These are phyloP conservation scores for Zaprionus lineosus DNA, from an alignment of 2,888 invertebrate species.

Conservation along the genomic window DNA sequence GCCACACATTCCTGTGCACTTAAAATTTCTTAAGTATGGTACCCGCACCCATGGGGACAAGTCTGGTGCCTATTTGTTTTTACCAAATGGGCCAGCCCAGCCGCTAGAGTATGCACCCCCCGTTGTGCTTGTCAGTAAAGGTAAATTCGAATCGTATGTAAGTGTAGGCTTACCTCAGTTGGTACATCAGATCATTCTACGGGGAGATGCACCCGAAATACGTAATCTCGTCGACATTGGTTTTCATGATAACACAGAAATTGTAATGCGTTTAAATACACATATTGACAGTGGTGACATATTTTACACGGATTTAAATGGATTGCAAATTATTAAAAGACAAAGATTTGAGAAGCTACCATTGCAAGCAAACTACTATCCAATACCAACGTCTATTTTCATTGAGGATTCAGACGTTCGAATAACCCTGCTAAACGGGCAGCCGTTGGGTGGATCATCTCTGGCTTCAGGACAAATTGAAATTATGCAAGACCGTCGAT, in stretches of 20 bases:
- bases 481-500: slow-evolving; percentile 96
- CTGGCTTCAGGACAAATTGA: slow-evolving; percentile 83
- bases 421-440: slow-evolving; percentile 90
- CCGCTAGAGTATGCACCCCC: slow-evolving; percentile 85
- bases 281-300: slow-evolving; percentile 88
- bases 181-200: slow-evolving; percentile 81
- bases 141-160: slow-evolving; percentile 89
- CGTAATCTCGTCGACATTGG: slow-evolving; percentile 87
- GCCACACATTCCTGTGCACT: slow-evolving; percentile 86
- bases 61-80: slow-evolving; percentile 97
- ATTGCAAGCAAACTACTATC: slow-evolving; percentile 98
- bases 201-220: slow-evolving; percentile 84
- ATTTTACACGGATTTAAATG: slow-evolving; percentile 97
- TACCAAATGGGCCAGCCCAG: slow-evolving; percentile 92
- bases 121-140: slow-evolving; percentile 89
- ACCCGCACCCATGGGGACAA: slow-evolving; percentile 86
- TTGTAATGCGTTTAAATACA: slow-evolving; percentile 93
- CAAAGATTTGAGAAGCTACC: slow-evolving; percentile 93
- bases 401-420: slow-evolving; percentile 90
- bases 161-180: slow-evolving; percentile 87
- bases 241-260: slow-evolving; percentile 90
- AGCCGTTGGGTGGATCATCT: slow-evolving; percentile 89
- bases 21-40: slow-evolving; percentile 90
- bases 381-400: slow-evolving; percentile 93
- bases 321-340: slow-evolving; percentile 94